phyloP scores from a whole-genome alignment of 2,888 invertebrate species.

The Cylloceria caligata region DNA sequence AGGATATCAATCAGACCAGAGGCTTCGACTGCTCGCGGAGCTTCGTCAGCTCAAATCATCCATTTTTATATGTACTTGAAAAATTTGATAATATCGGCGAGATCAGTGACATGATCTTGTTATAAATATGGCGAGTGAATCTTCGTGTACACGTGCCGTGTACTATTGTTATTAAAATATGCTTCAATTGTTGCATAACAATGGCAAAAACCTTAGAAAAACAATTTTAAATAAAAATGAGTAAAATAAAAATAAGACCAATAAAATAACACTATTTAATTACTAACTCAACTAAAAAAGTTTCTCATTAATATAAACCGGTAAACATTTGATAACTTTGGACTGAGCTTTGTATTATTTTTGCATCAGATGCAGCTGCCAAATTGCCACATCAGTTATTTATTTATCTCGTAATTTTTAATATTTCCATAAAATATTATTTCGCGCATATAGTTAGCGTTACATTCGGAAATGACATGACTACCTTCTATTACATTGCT shows the following conservation, averaged over 20 bases:
- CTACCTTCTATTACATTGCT: slow-evolving; percentile 33
- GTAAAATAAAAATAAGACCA: too few species aligned
- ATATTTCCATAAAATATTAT: not conserved
- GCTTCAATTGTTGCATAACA: too few species aligned
- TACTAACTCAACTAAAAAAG: too few species aligned
- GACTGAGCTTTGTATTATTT: not conserved
- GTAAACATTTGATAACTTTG: too few species aligned
- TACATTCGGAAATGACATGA: slow-evolving; percentile 5
- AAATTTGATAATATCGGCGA: slow-evolving; percentile 10
- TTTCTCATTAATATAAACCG: too few species aligned
- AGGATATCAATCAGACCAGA: slow-evolving; percentile 80
- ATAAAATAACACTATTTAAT: too few species aligned
- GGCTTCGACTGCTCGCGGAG: slow-evolving; percentile 19
- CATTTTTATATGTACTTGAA: slow-evolving; percentile 6
- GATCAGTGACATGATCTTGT: not conserved
- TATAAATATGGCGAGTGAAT: not conserved
- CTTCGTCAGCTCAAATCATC: slow-evolving; percentile 36
- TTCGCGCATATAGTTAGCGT: not conserved
- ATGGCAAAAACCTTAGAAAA: too few species aligned
- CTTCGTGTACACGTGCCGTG: not conserved
- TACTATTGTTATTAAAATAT: too few species aligned
- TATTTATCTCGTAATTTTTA: not conserved
- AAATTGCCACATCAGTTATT: not conserved
- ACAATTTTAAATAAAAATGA: too few species aligned
- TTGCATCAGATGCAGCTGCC: not conserved